phyloP scores from a whole-genome alignment of 1,140 invertebrate species.

The Macrosteles quadrilineatus region DNA sequence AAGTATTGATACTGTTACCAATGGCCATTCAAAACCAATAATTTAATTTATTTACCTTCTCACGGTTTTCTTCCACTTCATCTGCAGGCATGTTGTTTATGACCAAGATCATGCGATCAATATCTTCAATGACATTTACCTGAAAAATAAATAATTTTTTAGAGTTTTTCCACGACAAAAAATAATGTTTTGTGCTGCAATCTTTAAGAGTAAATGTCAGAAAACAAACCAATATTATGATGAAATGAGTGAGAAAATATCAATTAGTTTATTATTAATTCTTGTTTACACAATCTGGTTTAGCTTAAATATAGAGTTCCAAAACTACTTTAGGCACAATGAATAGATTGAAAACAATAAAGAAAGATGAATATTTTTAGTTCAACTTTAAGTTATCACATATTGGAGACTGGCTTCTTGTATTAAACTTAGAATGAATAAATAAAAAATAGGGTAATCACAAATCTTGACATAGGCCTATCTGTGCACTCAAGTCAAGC shows the following conservation, averaged over 20 bases:
- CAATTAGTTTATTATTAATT: background rate
- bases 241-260: background rate
- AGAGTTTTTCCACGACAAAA: background rate
- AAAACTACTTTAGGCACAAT: background rate
- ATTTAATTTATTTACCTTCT: conserved; percentile 54
- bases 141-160: background rate
- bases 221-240: background rate
- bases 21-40: no score
- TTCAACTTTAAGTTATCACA: no score
- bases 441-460: no score
- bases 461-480: no score
- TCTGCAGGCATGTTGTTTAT: conserved; percentile 73
- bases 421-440: no score
- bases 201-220: background rate
- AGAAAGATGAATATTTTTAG: no score
- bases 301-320: background rate
- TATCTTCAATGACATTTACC: conserved; percentile 67
- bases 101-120: conserved; percentile 75
- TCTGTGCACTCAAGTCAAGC: no score
- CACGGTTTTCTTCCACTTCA: conserved; percentile 63
- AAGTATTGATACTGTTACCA: no score
- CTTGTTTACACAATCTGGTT: background rate
- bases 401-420: no score
- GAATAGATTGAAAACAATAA: background rate
- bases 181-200: background rate